Evolutionary conservation across 64 coral and sea anemone species (phyloP).

Genomic region (Montipora capricornis): DNA sequence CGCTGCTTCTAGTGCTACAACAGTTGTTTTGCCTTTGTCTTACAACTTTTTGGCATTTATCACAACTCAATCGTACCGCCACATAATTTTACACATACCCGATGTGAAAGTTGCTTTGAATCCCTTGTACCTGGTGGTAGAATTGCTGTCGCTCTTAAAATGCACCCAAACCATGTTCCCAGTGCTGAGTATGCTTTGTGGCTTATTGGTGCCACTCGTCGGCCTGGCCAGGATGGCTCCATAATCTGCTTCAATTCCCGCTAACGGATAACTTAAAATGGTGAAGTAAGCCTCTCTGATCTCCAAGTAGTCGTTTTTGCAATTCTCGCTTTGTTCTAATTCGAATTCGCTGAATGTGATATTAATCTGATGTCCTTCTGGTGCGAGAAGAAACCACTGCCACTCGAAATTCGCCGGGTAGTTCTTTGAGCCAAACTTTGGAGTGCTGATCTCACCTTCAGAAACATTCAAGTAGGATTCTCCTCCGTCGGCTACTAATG

Average conservation of each 20-base stretch:
- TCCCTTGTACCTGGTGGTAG: conserved; percentile 32
- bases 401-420: background rate
- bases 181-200: background rate
- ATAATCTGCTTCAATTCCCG: background rate
- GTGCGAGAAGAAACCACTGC: background rate
- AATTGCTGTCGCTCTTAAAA: conserved; percentile 4
- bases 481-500: background rate
- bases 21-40: too few relatives aligned
- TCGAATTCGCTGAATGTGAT: conserved; percentile 7
- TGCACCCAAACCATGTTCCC: conserved; percentile 24
- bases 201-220: background rate
- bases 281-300: background rate
- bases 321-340: conserved; percentile 10
- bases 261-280: rapidly evolving
- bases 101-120: conserved; percentile 14
- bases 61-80: too few relatives aligned
- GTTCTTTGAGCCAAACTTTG: conserved; percentile 10
- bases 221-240: background rate
- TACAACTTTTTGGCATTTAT: too few relatives aligned
- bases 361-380: conserved; percentile 13
- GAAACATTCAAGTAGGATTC: background rate
- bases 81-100: background rate
- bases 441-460: conserved; percentile 4
- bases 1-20: too few relatives aligned
- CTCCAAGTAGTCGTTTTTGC: conserved; percentile 28